phyloP scores from a whole-genome alignment of 1,140 invertebrate species.

The Octopus sinensis region DNA sequence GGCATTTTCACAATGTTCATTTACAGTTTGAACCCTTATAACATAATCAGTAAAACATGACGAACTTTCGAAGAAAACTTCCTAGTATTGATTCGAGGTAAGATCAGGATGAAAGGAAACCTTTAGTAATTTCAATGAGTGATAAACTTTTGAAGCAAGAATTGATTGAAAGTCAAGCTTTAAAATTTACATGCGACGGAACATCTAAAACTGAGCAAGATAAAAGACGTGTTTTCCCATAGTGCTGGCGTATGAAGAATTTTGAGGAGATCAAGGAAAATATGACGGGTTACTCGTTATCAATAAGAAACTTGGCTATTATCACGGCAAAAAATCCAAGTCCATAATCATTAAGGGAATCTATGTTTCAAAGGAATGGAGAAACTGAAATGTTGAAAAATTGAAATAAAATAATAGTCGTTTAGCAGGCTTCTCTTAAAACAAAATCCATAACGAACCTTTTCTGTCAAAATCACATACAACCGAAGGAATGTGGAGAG shows the following conservation, averaged over 20 bases:
- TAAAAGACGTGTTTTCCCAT: neutral
- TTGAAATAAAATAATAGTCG: neutral
- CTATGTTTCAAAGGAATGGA: constrained; percentile 5
- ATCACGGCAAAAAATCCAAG: neutral
- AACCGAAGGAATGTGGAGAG: neutral
- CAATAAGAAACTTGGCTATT: constrained; percentile 8
- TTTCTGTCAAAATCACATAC: neutral
- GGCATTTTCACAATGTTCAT: too few relatives aligned
- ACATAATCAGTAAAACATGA: neutral
- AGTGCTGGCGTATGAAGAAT: neutral
- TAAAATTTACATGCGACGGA: neutral
- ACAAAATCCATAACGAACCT: neutral
- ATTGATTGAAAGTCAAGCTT: neutral
- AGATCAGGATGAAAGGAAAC: neutral
- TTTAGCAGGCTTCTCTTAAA: constrained; percentile 4
- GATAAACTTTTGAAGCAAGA: neutral
- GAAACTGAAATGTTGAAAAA: neutral
- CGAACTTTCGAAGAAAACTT: neutral
- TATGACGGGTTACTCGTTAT: neutral
- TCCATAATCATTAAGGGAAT: neutral
- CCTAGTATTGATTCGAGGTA: neutral
- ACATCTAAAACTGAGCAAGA: neutral
- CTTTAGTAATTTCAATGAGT: neutral
- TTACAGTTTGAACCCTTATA: too few relatives aligned
- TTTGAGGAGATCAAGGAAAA: neutral